Conservation (phyloP, 2,797 vertebrate species). For the Enteromius radiatus region DNA sequence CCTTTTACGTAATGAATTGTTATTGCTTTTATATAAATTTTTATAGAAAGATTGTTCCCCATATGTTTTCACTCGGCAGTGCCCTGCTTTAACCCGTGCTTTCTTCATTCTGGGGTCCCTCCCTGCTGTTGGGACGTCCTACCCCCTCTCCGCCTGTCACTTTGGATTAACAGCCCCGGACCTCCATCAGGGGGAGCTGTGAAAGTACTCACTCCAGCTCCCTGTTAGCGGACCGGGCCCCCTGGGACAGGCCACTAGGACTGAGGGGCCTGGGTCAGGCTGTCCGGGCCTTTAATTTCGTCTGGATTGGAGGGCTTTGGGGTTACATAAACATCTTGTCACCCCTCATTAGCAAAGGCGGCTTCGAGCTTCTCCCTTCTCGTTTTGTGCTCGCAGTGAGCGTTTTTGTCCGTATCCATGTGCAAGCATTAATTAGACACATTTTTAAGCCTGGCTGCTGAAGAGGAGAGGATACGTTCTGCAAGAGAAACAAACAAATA, state of each 20-base stretch:
- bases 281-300: slow-evolving; percentile 77
- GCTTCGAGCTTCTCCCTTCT: slow-evolving; percentile 41
- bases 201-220: slow-evolving; percentile 72
- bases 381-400: slow-evolving; percentile 43
- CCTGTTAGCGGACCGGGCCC: slow-evolving; percentile 51
- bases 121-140: slow-evolving; percentile 69
- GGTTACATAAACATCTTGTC: slow-evolving; percentile 86
- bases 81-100: slow-evolving; percentile 54
- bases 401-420: slow-evolving; percentile 11
- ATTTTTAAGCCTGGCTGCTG: slow-evolving; percentile 47
- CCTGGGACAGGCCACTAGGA: slow-evolving; percentile 65
- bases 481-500: slow-evolving; percentile 66
- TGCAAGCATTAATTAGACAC: slow-evolving; percentile 59
- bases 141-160: slow-evolving; percentile 77
- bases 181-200: slow-evolving; percentile 74
- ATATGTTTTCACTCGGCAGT: slow-evolving; percentile 61
- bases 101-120: slow-evolving; percentile 52
- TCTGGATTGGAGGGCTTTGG: slow-evolving; percentile 78
- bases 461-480: slow-evolving; percentile 19
- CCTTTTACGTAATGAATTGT: slow-evolving; percentile 24
- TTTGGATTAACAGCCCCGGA: slow-evolving; percentile 74
- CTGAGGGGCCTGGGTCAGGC: slow-evolving; percentile 70
- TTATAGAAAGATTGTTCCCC: slow-evolving; percentile 4
- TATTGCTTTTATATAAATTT: slow-evolving; percentile 58
- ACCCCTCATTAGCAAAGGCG: slow-evolving; percentile 75